Base-by-base conservation (phyloP, 2,888 invertebrate genomes). In the Ramazzottius varieornatus region DNA sequence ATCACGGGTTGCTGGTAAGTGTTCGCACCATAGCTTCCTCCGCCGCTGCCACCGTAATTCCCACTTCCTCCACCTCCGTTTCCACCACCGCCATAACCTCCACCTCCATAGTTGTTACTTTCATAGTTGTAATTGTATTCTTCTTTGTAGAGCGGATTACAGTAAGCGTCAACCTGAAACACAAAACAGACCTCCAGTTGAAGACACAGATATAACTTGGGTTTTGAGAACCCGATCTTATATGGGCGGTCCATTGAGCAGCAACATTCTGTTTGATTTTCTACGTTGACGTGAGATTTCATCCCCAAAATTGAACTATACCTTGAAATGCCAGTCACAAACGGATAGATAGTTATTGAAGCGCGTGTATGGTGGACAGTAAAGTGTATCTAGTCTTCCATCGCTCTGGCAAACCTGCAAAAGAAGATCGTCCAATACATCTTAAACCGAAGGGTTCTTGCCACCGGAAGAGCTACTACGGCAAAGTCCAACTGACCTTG, bases 311-410 rank as follows among this genome's bases (percentile, higher is more conserved):
- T 40, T 40, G 20, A 40, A 20, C 40, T 40, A 40, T 54, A 54
- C 54, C 54, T 54, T 54, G 54, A 54, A 54, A 29, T 54, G 54
- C 54, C 54, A 54, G 29, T 54, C 54, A 24, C 54, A 54, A 29
- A 54, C 54, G 4, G 16, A 8, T 4, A 54, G 54, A 29, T 54
- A 54, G 24, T 54, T 54, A 29, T 54, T 54, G 29, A 54, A 54
- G 20, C 54, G 13, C 29, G 54, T 54, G 29, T 54, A 54, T 4
- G 54, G 54, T 29, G 54, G 54, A 54, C 54, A 54, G 29, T 54
- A 54, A 8, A 54, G 8, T 4, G 54, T 54, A 29, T 54, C 54
- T 24, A 54, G 29, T 4, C 54, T 8, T n/a, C 54, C 54, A 54
- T 54, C 54, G 54, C 16, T 8, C 24, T 54, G 54, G 29, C 54